Evolutionary conservation across 2,888 invertebrate species (phyloP), one percentile per base, ranked within the genome.

Genomic region (Nezara viridula): DNA sequence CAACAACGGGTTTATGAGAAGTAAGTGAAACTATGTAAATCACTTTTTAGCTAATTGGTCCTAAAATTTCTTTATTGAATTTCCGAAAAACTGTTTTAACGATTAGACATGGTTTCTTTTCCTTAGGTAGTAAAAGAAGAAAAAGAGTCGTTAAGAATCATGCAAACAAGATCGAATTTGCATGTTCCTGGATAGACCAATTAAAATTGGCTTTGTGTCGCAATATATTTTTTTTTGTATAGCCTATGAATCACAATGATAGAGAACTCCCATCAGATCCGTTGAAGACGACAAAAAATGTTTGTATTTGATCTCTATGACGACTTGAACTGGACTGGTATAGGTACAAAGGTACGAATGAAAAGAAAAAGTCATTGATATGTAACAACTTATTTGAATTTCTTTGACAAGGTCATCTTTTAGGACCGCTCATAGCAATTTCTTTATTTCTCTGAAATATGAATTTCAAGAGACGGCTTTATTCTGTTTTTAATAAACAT

Each of bases 301-400:
- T 27, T 27, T 27, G 0, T 55, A 24, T 27, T 27, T 27, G 12
- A 27, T 27, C 6, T 16, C 14, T 32, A 21, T 5, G n/a, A 60
- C 27, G 60, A 32, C 2, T 60, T 60, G 27, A 27, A 4, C 14
- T 27, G 27, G 3, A 14, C 2, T 14, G 14, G 14, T 27, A 60
- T 4, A 27, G 14, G 16, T 60, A 27, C 16, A 60, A 60, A 60
- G 16, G 60, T 14, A 60, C 2, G 60, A 60, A 27, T 27, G n/a
- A 60, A 12, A 32, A 60, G 27, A 60, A 16, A 27, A 60, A 27
- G 12, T 27, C 60, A 60, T 60, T 60, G 27, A 27, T 60, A 60
- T 60, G 60, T 27, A 60, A 60, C 60, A 60, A 60, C 60, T 3
- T 60, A 60, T 60, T 60, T 60, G 60, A 60, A 60, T 60, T 60